Evolutionary conservation across 2,888 invertebrate genomes (phyloP).

Genomic region (Noctua janthina): DNA sequence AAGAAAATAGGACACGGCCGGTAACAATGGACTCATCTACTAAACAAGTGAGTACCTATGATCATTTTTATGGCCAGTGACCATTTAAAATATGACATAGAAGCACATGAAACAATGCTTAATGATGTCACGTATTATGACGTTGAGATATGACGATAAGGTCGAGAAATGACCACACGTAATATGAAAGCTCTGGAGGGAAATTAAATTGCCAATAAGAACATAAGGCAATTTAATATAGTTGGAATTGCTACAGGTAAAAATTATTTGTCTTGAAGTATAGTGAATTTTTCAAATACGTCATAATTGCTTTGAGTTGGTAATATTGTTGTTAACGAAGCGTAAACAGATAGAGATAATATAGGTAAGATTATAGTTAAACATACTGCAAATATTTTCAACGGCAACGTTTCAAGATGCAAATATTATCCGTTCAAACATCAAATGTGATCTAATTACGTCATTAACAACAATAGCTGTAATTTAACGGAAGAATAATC

Average conservation of each 20-base stretch:
- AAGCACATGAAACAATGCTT: constrained; percentile 58
- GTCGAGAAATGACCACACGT: constrained; percentile 38
- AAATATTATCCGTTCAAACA: constrained; percentile 32
- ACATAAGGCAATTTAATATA: not conserved
- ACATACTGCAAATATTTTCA: constrained; percentile 22
- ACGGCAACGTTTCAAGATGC: constrained; percentile 16
- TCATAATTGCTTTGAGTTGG: constrained; percentile 15
- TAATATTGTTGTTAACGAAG: constrained; percentile 5
- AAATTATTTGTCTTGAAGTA: not conserved
- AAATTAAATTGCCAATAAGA: constrained; percentile 34
- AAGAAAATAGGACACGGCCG: constrained; percentile 32
- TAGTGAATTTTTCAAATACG: constrained; percentile 19
- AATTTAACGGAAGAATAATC: constrained; percentile 66
- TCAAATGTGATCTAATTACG: constrained; percentile 25
- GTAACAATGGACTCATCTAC: constrained; percentile 53
- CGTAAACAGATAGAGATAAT: not conserved
- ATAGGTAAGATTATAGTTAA: not conserved
- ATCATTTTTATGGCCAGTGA: constrained; percentile 61
- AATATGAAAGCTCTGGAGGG: constrained; percentile 27
- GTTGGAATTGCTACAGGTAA: constrained; percentile 8
- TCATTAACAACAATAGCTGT: constrained; percentile 56
- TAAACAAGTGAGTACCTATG: constrained; percentile 27
- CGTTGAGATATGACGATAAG: constrained; percentile 38
- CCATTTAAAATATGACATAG: constrained; percentile 61
- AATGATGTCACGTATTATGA: constrained; percentile 62